Base-by-base conservation (phyloP, 1,140 invertebrate species). In the Zaprionus inermis region DNA sequence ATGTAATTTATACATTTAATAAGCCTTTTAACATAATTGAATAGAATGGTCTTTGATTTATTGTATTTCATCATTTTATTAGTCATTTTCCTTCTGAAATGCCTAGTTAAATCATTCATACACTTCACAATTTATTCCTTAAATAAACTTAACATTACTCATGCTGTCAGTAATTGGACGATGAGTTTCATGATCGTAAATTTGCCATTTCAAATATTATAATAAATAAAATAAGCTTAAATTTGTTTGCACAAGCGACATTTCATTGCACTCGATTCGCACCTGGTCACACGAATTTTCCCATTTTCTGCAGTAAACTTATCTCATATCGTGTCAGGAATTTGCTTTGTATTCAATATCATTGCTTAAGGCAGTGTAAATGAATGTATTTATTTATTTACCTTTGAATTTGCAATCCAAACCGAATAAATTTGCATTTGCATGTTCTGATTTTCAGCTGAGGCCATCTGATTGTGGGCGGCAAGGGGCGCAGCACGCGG, bases 341-440 rank as follows among this genome's bases (percentile, higher is more conserved):
- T 41, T n/a, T 57, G 28, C 20, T 41, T 46, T 58, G 32, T 41
- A 14, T 30, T 28, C 41, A 41, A 44, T 59, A 44, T 44, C 32
- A 30, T 24, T 20, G 18, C 44, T 68, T 34, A 41, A 44, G 46
- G 51, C 61, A 22, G 28, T 44, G 69, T 66, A 60, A 70, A 61
- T 28, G 59, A 22, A 81, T 51, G 49, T 63, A 55, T 68, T 77
- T 58, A 72, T 69, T 75, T 72, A 80, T 77, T 77, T 73, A 51
- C 55, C 49, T 68, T 74, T 49, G 54, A 77, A 57, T 68, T 71
- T 56, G 44, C 44, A 69, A 77, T 77, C 49, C 79, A 65, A 65
- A 30, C 41, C 34, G 44, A 41, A 80, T 61, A 65, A 49, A 49
- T 49, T 49, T 49, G 55, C 32, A 63, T 74, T 38, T 57, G 11